A percentile compares a stretch with the other conserved stretches of the same genome.
Conservation (phyloP, 2,797 vertebrate species). For the Jordanella pulchra region DNA sequence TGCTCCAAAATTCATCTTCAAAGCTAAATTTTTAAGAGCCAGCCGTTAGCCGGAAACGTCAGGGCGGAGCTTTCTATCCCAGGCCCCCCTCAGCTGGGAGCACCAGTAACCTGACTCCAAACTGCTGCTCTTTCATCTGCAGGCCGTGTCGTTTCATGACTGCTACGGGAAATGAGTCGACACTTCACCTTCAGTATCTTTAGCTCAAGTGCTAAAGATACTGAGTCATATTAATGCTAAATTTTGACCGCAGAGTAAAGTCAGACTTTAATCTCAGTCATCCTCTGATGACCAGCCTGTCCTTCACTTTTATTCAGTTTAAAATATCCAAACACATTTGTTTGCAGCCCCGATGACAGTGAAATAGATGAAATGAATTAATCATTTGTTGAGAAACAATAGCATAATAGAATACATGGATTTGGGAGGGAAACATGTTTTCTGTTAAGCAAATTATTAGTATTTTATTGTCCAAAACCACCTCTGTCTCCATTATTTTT, state of each 20-base stretch:
- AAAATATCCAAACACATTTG: not conserved
- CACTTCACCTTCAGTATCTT: slow-evolving; percentile 1
- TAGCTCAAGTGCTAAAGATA: slow-evolving; percentile 5
- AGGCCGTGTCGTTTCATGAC: slow-evolving; percentile 22
- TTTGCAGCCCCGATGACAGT: not conserved
- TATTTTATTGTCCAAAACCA: no score
- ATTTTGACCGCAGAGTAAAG: not conserved
- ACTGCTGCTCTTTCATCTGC: slow-evolving; percentile 15
- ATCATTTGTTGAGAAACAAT: not conserved
- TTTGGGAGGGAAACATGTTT: not conserved
- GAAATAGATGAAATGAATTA: not conserved
- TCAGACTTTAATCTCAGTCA: not conserved
- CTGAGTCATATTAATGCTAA: not conserved
- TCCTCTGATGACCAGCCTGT: not conserved
- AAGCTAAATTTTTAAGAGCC: not conserved
- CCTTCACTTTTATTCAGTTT: not conserved
- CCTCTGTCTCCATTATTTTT: not conserved
- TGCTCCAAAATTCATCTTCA: not conserved
- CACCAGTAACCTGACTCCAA: not conserved
- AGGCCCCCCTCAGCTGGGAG: not conserved
- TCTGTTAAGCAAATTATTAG: no score
- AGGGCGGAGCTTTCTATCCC: slow-evolving; percentile 12
- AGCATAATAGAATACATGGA: not conserved
- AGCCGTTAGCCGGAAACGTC: not conserved
- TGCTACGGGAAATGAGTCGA: slow-evolving; percentile 40